These are phyloP conservation scores for Serrognathus titanus DNA, from an alignment of 2,888 invertebrate genomes.

Conservation along the genomic window DNA sequence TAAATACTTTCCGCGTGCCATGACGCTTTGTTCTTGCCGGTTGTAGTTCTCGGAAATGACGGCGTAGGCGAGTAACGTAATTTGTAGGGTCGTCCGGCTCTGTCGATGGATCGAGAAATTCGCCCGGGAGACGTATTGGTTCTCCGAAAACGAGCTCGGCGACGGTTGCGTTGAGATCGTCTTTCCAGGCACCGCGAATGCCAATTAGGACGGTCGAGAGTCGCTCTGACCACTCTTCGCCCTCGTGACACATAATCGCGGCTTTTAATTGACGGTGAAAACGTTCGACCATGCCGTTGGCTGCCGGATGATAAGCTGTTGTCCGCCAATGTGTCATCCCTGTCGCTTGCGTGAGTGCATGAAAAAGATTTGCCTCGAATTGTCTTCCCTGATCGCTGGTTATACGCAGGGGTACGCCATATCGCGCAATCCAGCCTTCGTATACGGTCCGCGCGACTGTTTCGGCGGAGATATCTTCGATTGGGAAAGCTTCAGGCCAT, in stretches of 20 bases:
- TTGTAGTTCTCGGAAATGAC: too few relatives aligned
- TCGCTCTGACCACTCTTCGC: too few relatives aligned
- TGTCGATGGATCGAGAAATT: constrained; percentile 10
- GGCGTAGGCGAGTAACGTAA: too few relatives aligned
- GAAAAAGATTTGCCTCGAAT: constrained; percentile 30
- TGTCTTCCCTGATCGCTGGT: constrained; percentile 36
- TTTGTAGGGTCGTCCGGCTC: too few relatives aligned
- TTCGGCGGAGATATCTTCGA: constrained; percentile 33
- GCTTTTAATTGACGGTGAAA: constrained; percentile 24
- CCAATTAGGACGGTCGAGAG: too few relatives aligned
- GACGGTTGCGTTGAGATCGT: constrained; percentile 17
- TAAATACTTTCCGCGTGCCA: too few relatives aligned
- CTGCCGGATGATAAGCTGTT: constrained; percentile 11
- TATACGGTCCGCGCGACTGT: constrained; percentile 32
- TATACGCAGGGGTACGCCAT: constrained; percentile 33
- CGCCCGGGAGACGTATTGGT: constrained; percentile 21
- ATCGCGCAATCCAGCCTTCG: constrained; percentile 33
- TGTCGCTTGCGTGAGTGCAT: constrained; percentile 15
- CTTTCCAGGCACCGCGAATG: too few relatives aligned
- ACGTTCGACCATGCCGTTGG: constrained; percentile 27
- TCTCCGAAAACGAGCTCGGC: constrained; percentile 22
- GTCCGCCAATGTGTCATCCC: constrained; percentile 12
- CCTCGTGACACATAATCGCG: too few relatives aligned
- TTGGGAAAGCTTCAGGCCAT: constrained; percentile 37
- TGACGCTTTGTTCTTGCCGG: too few relatives aligned